Evolutionary conservation across 2,797 vertebrate species (phyloP), one percentile per base, ranked within the genome.

Genomic region (Pagetopsis macropterus): DNA sequence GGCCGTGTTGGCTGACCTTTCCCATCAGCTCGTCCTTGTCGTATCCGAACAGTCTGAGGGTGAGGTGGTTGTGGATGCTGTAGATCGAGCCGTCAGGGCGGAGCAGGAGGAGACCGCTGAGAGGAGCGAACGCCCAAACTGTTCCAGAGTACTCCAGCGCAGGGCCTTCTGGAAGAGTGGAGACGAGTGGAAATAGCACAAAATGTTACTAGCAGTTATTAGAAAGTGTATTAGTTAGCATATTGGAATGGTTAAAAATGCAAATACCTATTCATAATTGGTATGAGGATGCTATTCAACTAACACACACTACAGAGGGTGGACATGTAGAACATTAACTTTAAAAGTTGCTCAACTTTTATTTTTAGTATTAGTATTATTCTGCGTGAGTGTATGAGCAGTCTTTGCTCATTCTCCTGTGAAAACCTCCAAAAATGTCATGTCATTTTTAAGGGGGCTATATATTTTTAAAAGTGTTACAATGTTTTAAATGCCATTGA

Each of bases 31-130:
- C 96, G 0, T 93, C 81, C 82, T 92, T 94, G 74, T 93, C 93
- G 19, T 97, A 98, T 65, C 97, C 97, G 61, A 98, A 96, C 56
- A 98, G 89, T 78, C 87, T 92, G 58, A 96, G 91, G 16, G 96
- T 94, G 73, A 97, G 95, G 68, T 94, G 95, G 64, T 95, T 91
- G 48, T 92, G 94, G 89, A 98, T 91, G 86, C 94, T 95, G 44
- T 91, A 89, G 88, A 99, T 96, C 40, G 92, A 95, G 46, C 97
- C 97, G 2, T 97, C 94, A 0, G 95, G 89, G 65, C 72, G 81
- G 14, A 99, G 91, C 17, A 96, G 96, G 70, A 98, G 84, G 51
- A 99, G 94, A 41, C 95, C 94, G 4, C 94, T 97, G 82, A 96
- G 85, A 69, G 95, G 95, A 69, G 94, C 94, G 75, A 96, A 97